Conservation (phyloP, 1,140 invertebrate species). For the Condylostylus longicornis region DNA sequence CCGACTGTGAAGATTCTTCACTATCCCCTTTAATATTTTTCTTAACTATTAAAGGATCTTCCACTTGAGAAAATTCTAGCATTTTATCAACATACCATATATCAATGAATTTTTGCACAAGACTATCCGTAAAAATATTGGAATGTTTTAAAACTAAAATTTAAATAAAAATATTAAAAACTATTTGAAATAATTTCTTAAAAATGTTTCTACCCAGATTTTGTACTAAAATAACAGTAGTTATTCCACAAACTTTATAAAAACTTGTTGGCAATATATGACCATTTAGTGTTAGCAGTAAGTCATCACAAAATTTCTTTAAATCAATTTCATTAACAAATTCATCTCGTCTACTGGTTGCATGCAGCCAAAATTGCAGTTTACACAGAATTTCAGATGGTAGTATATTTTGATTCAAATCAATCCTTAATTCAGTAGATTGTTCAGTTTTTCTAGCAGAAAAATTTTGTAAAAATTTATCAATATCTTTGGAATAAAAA, state of each 20-base stretch:
- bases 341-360: slow-evolving; percentile 12
- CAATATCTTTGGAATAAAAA: slow-evolving; percentile 24
- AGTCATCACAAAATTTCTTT: neutral
- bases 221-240: slow-evolving; percentile 19
- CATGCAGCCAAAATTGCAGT: slow-evolving; percentile 23
- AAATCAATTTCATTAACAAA: neutral
- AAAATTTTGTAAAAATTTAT: slow-evolving; percentile 18
- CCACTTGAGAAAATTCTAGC: too few species aligned
- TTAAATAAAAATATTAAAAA: neutral
- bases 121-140: slow-evolving; percentile 1
- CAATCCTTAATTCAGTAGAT: neutral
- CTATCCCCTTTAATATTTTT: too few species aligned
- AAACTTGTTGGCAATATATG: slow-evolving; percentile 15
- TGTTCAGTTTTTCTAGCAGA: slow-evolving; percentile 14
- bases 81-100: slow-evolving; percentile 3
- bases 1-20: too few species aligned
- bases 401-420: neutral
- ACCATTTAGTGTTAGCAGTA: neutral
- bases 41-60: too few species aligned
- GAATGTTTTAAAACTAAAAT: slow-evolving; percentile 1
- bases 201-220: slow-evolving; percentile 18
- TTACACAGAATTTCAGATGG: slow-evolving; percentile 16
- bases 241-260: slow-evolving; percentile 16
- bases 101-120: slow-evolving; percentile 1
- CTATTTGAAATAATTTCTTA: neutral